These are phyloP conservation scores for Dioctria linearis DNA, from an alignment of 2,888 invertebrate genomes.

Conservation along the genomic window DNA sequence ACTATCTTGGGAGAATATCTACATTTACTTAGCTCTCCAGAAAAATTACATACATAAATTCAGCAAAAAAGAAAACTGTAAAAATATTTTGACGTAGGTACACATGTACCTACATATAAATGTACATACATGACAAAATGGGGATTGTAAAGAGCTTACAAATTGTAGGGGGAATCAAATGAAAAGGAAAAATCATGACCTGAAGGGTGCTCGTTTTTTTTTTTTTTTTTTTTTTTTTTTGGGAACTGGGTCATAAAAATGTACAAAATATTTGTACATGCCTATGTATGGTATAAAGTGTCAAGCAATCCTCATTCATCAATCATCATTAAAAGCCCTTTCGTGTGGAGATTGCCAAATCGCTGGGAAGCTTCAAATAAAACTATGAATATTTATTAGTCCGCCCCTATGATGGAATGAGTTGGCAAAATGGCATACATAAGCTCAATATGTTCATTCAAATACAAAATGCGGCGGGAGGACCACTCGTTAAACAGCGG, in stretches of 20 bases:
- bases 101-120: too few species aligned
- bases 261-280: constrained; percentile 7
- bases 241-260: constrained; percentile 29
- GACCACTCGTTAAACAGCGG: constrained; percentile 9
- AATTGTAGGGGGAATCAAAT: neutral
- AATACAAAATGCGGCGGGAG: constrained; percentile 11
- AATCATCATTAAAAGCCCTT: constrained; percentile 46
- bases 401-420: constrained; percentile 7
- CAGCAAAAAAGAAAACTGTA: constrained; percentile 1
- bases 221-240: neutral
- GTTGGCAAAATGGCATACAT: constrained; percentile 8
- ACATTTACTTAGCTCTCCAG: neutral
- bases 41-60: neutral
- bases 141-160: neutral
- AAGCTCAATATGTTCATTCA: constrained; percentile 25
- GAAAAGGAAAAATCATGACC: neutral
- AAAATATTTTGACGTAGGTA: constrained; percentile 27
- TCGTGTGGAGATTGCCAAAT: neutral
- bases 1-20: constrained; percentile 5
- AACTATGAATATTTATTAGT: constrained; percentile 47
- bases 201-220: neutral
- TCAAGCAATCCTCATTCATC: constrained; percentile 35
- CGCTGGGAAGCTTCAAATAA: constrained; percentile 20
- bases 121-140: neutral
- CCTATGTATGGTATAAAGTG: neutral